Evolutionary conservation across 2,888 invertebrate genomes (phyloP).

Genomic region (Oasisia sp.): DNA sequence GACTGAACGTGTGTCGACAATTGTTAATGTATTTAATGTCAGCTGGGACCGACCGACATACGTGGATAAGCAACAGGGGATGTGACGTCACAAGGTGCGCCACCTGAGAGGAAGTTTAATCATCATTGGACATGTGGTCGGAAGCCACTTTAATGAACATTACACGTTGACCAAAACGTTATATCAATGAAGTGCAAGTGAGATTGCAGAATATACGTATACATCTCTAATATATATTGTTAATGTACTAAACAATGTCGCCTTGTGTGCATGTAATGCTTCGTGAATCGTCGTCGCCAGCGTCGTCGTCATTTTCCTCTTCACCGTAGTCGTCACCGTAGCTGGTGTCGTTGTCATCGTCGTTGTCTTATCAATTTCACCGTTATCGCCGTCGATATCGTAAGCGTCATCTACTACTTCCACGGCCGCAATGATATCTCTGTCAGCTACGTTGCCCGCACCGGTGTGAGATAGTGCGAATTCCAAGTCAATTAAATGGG

Average conservation of each 20-base stretch:
- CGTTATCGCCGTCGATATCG: not conserved
- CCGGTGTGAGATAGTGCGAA: not conserved
- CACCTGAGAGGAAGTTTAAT: too few species aligned
- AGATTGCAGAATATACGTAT: not conserved
- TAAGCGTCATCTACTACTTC: not conserved
- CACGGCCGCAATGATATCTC: not conserved
- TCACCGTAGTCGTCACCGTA: not conserved
- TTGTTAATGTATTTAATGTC: too few species aligned
- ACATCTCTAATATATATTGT: not conserved
- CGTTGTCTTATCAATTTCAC: not conserved
- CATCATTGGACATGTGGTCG: too few species aligned
- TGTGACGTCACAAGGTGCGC: too few species aligned
- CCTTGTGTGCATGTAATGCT: not conserved
- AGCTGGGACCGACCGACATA: too few species aligned
- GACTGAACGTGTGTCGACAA: not conserved
- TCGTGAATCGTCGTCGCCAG: not conserved
- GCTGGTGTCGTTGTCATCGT: not conserved
- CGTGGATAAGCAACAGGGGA: too few species aligned
- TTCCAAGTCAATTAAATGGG: not conserved
- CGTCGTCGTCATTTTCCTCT: too few species aligned
- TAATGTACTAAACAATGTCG: too few species aligned
- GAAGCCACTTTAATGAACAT: not conserved
- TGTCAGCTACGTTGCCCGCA: not conserved
- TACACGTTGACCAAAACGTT: not conserved
- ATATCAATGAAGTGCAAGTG: not conserved